Percentiles rank a stretch among this genome's conserved stretches.
Conservation (phyloP, 1,140 invertebrate species). For the Pogonus chalceus region DNA sequence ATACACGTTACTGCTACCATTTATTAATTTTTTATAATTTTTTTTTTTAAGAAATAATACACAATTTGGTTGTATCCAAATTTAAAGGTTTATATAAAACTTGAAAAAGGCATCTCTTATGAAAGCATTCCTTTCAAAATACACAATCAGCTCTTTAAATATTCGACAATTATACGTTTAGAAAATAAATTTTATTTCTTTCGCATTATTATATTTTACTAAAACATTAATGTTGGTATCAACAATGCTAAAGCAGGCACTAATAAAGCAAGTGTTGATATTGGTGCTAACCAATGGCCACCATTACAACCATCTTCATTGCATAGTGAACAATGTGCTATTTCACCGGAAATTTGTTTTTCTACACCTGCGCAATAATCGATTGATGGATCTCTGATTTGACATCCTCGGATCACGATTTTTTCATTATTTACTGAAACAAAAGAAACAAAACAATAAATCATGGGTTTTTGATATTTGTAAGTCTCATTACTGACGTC, state of each 20-base stretch:
- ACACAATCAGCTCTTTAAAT: background rate
- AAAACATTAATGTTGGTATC: background rate
- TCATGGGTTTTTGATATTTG: too few species aligned
- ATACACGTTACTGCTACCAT: too few species aligned
- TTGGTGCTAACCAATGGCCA: background rate
- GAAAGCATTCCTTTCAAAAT: background rate
- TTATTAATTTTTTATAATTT: too few species aligned
- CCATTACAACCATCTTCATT: background rate
- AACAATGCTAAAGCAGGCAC: background rate
- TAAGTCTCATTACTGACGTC: background rate
- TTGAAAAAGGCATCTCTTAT: background rate
- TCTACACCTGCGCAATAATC: background rate
- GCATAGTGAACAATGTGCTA: background rate
- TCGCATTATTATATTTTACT: background rate
- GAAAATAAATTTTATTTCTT: background rate
- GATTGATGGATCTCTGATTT: background rate
- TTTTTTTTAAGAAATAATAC: too few species aligned
- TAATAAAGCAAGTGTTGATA: background rate
- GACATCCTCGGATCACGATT: background rate
- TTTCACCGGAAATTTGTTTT: background rate
- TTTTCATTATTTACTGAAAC: background rate
- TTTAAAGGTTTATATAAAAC: too few species aligned
- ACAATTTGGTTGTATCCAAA: too few species aligned
- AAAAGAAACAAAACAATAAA: background rate
- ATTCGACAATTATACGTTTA: background rate